Evolutionary conservation across 2,113 vertebrate species (phyloP).

Genomic region (Hippoglossus stenolepis): DNA sequence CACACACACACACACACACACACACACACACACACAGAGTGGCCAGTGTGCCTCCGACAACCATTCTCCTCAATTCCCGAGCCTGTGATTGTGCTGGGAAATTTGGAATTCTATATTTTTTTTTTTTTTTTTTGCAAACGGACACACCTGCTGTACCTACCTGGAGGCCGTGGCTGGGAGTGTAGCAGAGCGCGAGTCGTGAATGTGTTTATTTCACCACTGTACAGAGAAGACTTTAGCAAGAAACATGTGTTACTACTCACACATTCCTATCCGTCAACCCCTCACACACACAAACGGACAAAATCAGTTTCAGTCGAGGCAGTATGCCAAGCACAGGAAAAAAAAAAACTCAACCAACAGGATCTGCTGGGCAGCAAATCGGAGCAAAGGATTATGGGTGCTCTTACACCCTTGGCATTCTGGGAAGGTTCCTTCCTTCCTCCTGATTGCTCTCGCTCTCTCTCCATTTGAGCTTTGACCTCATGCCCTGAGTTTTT

Average conservation of each 20-base stretch:
- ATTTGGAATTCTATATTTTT: not conserved
- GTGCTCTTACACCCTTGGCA: slow-evolving; percentile 51
- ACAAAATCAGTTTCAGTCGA: slow-evolving; percentile 43
- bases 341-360: slow-evolving; percentile 58
- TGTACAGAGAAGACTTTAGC: slow-evolving; percentile 46
- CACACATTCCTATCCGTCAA: slow-evolving; percentile 65
- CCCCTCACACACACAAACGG: slow-evolving; percentile 10
- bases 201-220: slow-evolving; percentile 50
- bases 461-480: slow-evolving; percentile 29
- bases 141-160: slow-evolving; percentile 40
- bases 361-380: slow-evolving; percentile 71
- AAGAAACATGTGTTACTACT: slow-evolving; percentile 53
- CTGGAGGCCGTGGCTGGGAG: slow-evolving; percentile 26
- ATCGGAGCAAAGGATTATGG: slow-evolving; percentile 64
- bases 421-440: slow-evolving; percentile 66
- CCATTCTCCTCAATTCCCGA: slow-evolving; percentile 53
- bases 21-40: slow-evolving; percentile 20
- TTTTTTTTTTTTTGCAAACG: slow-evolving; percentile 8
- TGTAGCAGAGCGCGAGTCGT: slow-evolving; percentile 30
- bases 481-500: slow-evolving; percentile 26
- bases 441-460: slow-evolving; percentile 18
- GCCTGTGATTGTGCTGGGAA: slow-evolving; percentile 36
- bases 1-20: slow-evolving; percentile 20
- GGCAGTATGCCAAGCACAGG: slow-evolving; percentile 45
- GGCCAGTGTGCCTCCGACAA: slow-evolving; percentile 59